Evolutionary conservation across 1,140 invertebrate genomes (phyloP).

Genomic region (Triops longicaudatus): DNA sequence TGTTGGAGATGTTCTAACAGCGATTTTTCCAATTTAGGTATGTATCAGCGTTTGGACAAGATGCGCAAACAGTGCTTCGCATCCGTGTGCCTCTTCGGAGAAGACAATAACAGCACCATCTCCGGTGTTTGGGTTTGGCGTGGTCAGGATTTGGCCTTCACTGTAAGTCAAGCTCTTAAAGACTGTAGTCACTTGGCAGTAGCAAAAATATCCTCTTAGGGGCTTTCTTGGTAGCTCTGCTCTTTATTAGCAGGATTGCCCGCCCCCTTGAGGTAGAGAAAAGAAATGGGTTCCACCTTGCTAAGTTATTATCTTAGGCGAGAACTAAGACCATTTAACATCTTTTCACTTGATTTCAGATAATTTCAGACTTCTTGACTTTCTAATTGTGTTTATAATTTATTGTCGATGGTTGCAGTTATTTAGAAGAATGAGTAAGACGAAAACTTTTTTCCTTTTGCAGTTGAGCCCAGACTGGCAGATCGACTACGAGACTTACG

Average conservation of each 20-base stretch:
- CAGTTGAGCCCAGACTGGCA: slow-evolving; percentile 85
- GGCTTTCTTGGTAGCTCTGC: not conserved
- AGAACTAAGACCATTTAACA: slow-evolving; percentile 25
- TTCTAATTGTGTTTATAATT: no score
- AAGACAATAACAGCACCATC: slow-evolving; percentile 84
- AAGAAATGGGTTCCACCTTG: slow-evolving; percentile 21
- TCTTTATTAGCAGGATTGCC: not conserved
- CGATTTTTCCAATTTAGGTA: slow-evolving; percentile 48
- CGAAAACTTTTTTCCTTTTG: slow-evolving; percentile 37
- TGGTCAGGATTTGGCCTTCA: slow-evolving; percentile 87
- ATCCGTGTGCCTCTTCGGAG: slow-evolving; percentile 86
- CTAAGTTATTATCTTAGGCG: slow-evolving; percentile 14
- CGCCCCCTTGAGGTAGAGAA: slow-evolving; percentile 17
- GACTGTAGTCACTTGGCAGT: not conserved
- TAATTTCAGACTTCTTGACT: no score
- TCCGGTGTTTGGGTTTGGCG: slow-evolving; percentile 96
- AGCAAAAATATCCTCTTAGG: not conserved
- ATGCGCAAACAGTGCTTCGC: slow-evolving; percentile 94
- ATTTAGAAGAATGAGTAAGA: no score
- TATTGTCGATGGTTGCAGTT: no score
- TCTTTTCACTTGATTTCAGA: not conserved
- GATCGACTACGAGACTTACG: slow-evolving; percentile 94
- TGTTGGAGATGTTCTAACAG: no score
- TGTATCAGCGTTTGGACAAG: slow-evolving; percentile 97
- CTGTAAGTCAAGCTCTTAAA: slow-evolving; percentile 44